Evolutionary conservation across 2,113 vertebrate genomes (phyloP), one percentile per base, ranked within the genome.

Genomic region (Cyprinodon brontotheroides): DNA sequence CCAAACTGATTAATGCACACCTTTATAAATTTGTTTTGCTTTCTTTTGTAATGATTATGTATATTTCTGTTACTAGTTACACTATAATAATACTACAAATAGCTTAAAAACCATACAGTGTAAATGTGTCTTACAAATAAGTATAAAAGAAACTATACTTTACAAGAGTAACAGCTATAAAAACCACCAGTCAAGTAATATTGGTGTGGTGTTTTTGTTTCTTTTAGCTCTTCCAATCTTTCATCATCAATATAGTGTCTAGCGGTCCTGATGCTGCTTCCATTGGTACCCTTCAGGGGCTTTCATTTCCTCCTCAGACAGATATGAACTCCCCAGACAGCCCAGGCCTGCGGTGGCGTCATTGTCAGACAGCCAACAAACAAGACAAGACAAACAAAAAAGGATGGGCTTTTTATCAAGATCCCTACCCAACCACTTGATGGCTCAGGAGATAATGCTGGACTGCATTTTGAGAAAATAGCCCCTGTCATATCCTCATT

Each of bases 291-390:
- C 80, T 84, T 88, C 80, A 67, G 75, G 70, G 43, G 3, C 14
- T 89, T 80, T 91, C 86, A 92, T 92, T 90, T 93, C 90, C 91
- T 90, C 77, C 63, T 57, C 63, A 73, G 81, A 69, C 83, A 87
- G 91, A 93, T 89, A 93, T 87, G 90, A 92, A 76, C 70, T 80
- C 75, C 81, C 65, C 82, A 78, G 83, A 85, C 80, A 60, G 75
- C 70, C 20, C 61, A 36, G 76, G 17, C 72, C 48, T 65, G 29
- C 72, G n/a, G 4, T 22, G 17, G 65, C 73, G 6, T 69, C 78
- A 82, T 81, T 84, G 79, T 89, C 73, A 80, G 74, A 70, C 70
- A 65, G 70, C 70, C 77, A 82, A 53, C 65, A 86, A 80, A 79
- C 78, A 72, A 57, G 74, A 72, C 77, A 38, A 84, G 80, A 74